Base-by-base conservation (phyloP, 2,888 invertebrate species). In the Seira sanloemensis region DNA sequence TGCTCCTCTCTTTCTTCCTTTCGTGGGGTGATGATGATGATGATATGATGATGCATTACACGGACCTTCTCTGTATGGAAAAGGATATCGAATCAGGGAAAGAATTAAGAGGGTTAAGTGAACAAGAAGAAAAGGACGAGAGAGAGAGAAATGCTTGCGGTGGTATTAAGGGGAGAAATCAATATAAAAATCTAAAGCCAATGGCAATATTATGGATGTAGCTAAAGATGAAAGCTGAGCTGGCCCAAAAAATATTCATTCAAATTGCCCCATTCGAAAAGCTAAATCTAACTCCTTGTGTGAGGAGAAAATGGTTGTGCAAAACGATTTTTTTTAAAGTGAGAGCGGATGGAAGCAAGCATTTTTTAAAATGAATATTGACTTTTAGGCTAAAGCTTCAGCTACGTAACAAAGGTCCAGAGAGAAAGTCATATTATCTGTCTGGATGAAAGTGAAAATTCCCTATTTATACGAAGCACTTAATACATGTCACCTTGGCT, bases 401-500 rank as follows among this genome's bases (percentile, higher is more conserved):
- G n/a, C n/a, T n/a, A n/a, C n/a, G n/a, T n/a, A n/a, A n/a, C n/a
- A n/a, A n/a, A n/a, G n/a, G n/a, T n/a, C n/a, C n/a, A n/a, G n/a
- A n/a, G n/a, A n/a, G n/a, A 50, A 25, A 26, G 18, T 37, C 27
- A 16, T 75, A 19, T 50, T 23, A 18, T 62, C 26, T n/a, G 7
- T 62, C 23, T 46, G 23, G 46, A 25, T n/a, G 24, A n/a, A n/a
- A n/a, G n/a, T n/a, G n/a, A n/a, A n/a, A n/a, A n/a, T n/a, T n/a
- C n/a, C n/a, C n/a, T n/a, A n/a, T n/a, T n/a, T n/a, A n/a, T n/a
- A n/a, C n/a, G n/a, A n/a, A n/a, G n/a, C 82, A 83, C 82, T 83
- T 83, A 83, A 83, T 83, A 83, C 73, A 67, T 83, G 82, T 83
- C 82, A 83, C 77, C 77, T 83, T 50, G 21, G 50, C 66, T 66